These are phyloP conservation scores for Eurosta solidaginis DNA, from an alignment of 1,140 invertebrate species.

Conservation along the genomic window DNA sequence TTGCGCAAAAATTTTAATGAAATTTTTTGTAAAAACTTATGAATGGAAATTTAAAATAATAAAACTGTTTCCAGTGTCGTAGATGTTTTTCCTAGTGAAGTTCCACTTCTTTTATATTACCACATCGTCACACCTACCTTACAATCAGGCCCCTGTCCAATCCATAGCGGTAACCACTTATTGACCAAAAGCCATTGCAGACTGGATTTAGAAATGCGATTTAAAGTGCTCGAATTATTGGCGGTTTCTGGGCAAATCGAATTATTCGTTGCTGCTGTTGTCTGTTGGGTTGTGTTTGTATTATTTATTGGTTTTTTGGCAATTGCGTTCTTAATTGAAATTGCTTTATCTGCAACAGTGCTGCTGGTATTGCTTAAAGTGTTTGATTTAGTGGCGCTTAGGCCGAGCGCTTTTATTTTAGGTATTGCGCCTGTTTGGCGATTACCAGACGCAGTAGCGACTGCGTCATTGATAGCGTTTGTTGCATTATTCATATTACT, in stretches of 20 bases:
- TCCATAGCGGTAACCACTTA: slow-evolving; percentile 66
- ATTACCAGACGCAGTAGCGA: background rate
- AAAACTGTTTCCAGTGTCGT: background rate
- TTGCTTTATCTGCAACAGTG: slow-evolving; percentile 41
- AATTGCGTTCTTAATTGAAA: slow-evolving; percentile 29
- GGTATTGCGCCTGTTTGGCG: slow-evolving; percentile 53
- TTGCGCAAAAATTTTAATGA: too few relatives aligned
- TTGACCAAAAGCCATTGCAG: slow-evolving; percentile 66
- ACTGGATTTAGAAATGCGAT: slow-evolving; percentile 65
- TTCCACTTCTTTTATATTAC: background rate
- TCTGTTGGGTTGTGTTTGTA: background rate
- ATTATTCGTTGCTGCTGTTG: background rate
- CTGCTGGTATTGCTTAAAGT: background rate
- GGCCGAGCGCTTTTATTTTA: slow-evolving; percentile 45
- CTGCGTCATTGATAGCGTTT: slow-evolving; percentile 37
- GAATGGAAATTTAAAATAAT: background rate
- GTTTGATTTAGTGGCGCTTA: slow-evolving; percentile 25
- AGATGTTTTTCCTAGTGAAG: background rate
- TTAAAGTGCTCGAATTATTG: slow-evolving; percentile 44
- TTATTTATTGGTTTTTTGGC: slow-evolving; percentile 30
- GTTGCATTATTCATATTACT: background rate
- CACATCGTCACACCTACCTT: slow-evolving; percentile 52
- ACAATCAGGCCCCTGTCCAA: slow-evolving; percentile 64
- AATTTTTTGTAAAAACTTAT: background rate
- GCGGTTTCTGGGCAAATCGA: slow-evolving; percentile 37